Conservation (phyloP, 1,140 invertebrate genomes). For the Apis laboriosa region DNA sequence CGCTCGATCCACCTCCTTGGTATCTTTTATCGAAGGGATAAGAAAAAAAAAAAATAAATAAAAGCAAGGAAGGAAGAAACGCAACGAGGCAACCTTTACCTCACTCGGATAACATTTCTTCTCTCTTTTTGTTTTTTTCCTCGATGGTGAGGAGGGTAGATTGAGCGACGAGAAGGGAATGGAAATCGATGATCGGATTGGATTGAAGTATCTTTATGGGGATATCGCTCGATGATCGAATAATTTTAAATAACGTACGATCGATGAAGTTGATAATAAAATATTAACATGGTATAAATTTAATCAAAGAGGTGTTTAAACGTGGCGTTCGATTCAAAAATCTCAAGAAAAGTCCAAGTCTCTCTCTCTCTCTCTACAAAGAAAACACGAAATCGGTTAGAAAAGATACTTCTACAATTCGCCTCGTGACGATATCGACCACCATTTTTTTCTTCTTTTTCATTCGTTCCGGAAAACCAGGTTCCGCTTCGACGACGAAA, state of each 20-base stretch:
- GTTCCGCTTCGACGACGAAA: background rate
- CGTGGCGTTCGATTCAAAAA: too few relatives aligned
- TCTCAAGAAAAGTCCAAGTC: too few relatives aligned
- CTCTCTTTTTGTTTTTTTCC: background rate
- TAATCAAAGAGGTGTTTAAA: too few relatives aligned
- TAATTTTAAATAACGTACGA: too few relatives aligned
- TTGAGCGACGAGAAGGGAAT: too few relatives aligned
- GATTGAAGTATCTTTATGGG: background rate
- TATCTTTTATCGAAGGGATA: slow-evolving; percentile 20
- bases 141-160: background rate
- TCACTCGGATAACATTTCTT: background rate
- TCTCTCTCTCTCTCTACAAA: too few relatives aligned
- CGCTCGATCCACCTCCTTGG: slow-evolving; percentile 1
- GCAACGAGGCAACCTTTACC: background rate
- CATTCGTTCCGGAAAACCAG: background rate
- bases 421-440: too few relatives aligned
- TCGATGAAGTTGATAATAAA: too few relatives aligned
- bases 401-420: too few relatives aligned
- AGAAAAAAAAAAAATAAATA: too few relatives aligned
- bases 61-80: background rate
- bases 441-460: background rate
- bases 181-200: background rate
- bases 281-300: too few relatives aligned
- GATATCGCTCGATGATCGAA: background rate
- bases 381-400: too few relatives aligned